phyloP scores from a whole-genome alignment of 2,113 vertebrate species.

The Myrmecophaga tridactyla region DNA sequence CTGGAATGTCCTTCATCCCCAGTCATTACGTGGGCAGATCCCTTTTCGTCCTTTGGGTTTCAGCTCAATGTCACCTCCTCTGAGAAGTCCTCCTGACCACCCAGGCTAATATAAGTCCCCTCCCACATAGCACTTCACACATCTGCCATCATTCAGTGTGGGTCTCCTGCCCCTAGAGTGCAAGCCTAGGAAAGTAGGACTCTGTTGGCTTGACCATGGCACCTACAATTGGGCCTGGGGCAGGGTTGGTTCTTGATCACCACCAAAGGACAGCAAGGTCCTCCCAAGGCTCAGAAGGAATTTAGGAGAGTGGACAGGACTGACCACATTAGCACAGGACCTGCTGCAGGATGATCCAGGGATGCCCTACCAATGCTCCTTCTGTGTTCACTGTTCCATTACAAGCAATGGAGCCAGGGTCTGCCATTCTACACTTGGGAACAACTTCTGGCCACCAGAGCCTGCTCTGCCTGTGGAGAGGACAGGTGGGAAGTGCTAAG shows the following conservation, averaged over 20 bases:
- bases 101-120: not conserved
- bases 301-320: not conserved
- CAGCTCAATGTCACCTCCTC: not conserved
- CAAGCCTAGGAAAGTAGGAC: not conserved
- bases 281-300: not conserved
- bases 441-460: not conserved
- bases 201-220: not conserved
- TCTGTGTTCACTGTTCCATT: not conserved
- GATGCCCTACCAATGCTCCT: not conserved
- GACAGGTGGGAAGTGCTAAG: not conserved
- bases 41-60: not conserved
- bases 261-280: not conserved
- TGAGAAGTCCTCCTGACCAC: not conserved
- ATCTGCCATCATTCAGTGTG: not conserved
- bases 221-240: not conserved
- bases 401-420: accelerated
- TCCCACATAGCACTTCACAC: not conserved
- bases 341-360: not conserved
- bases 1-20: not conserved
- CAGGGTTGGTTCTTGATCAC: no score
- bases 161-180: not conserved
- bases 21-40: not conserved
- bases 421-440: not conserved
- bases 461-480: not conserved
- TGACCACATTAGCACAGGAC: not conserved